These are phyloP conservation scores for Brachypodius melanocephalos DNA, from an alignment of 2,113 vertebrate genomes.

Conservation along the genomic window DNA sequence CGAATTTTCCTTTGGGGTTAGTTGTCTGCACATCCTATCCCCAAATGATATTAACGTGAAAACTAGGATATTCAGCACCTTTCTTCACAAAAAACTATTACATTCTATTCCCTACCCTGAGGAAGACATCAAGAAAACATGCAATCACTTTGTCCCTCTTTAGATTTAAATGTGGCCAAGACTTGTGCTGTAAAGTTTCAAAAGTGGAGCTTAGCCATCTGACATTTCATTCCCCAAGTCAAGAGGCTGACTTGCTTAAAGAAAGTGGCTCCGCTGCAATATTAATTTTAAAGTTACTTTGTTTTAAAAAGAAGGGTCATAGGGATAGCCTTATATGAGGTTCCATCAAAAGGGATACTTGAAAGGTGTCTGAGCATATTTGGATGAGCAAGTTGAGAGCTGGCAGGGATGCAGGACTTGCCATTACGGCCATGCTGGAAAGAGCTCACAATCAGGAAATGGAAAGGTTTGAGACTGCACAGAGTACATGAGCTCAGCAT, in stretches of 20 bases:
- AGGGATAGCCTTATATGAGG: rapidly evolving
- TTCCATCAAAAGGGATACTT: background rate
- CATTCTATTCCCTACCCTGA: background rate
- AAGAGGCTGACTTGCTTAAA: background rate
- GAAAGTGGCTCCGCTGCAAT: background rate
- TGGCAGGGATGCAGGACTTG: background rate
- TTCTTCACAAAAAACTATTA: background rate
- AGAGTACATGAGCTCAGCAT: background rate
- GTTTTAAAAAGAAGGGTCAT: background rate
- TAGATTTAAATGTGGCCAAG: background rate
- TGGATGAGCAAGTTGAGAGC: background rate
- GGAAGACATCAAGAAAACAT: background rate
- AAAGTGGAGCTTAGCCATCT: background rate
- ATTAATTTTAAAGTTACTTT: background rate
- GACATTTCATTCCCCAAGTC: background rate
- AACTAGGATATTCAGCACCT: background rate
- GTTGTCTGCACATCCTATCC: background rate
- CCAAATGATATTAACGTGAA: background rate
- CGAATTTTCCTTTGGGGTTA: background rate
- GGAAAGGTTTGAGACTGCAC: background rate
- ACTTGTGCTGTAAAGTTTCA: background rate
- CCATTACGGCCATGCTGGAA: background rate
- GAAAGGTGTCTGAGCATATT: background rate
- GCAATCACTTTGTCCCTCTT: background rate
- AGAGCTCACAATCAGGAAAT: background rate